These are phyloP conservation scores for Rhinella marina DNA, from an alignment of 2,797 vertebrate genomes.

Conservation along the genomic window DNA sequence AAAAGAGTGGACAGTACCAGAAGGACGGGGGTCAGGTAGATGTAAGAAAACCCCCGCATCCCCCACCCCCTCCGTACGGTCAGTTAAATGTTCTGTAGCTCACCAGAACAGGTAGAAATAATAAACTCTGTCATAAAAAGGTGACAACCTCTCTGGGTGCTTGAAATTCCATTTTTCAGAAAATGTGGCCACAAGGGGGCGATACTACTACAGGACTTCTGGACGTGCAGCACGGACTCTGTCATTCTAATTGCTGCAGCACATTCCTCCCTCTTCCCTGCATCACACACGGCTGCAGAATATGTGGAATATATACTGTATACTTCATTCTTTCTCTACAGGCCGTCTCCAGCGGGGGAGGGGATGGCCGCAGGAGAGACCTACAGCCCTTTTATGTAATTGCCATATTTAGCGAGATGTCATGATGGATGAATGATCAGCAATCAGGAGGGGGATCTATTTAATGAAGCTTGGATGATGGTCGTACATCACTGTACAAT, in stretches of 20 bases:
- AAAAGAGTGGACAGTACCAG: too few species aligned
- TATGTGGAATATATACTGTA: neutral
- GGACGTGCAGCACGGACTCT: neutral
- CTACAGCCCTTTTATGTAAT: slow-evolving; percentile 53
- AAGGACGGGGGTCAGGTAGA: too few species aligned
- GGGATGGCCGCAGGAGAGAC: neutral
- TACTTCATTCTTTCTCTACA: neutral
- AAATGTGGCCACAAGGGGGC: neutral
- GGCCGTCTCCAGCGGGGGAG: neutral
- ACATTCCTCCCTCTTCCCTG: neutral
- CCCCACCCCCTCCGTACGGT: neutral
- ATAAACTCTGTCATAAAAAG: neutral
- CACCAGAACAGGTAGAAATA: neutral
- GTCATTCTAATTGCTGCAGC: neutral
- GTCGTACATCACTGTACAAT: slow-evolving; percentile 41
- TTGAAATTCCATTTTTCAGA: neutral
- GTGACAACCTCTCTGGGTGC: neutral
- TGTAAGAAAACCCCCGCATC: too few species aligned
- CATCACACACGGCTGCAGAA: neutral
- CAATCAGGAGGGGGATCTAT: slow-evolving; percentile 34
- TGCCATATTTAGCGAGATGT: slow-evolving; percentile 54
- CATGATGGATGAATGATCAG: slow-evolving; percentile 55
- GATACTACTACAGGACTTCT: neutral
- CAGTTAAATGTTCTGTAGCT: too few species aligned
- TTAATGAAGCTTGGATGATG: slow-evolving; percentile 57